Base-by-base conservation (phyloP, 2,888 invertebrate genomes). In the Drosophila robusta region DNA sequence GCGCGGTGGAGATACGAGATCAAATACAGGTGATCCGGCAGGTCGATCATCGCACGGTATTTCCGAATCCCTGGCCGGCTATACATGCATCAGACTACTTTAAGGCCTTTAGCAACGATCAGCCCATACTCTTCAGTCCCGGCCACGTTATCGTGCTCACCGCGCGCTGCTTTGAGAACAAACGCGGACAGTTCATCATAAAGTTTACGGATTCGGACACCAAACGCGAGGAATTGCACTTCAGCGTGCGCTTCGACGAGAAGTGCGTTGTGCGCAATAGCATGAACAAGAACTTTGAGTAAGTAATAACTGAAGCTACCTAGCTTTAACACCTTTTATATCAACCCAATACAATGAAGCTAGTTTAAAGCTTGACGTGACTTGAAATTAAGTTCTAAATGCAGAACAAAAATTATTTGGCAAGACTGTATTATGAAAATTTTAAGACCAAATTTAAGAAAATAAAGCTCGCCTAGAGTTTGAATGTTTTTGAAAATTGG, bases 21-120 rank as follows among this genome's bases (percentile, higher is more conserved):
- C 92, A 92, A 68, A 90, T 92, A 63, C 92, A 92, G 70, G 89
- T 87, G 26, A 87, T 92, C 24, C 92, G 90, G 60, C 92, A 92
- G 74, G 90, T 92, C 4, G 92, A 92, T 80, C 92, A 92, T 81
- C 91, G 92, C 4, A 82, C 90, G 1, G 75, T 90, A 1, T 92
- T 90, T 47, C 92, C 92, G 29, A 89, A 90, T 74, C 91, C 92
- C 9, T 92, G 92, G 91, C 92, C 92, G n/a, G 90, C 91, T 7
- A 79, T 92, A 61, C 92, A 92, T 36, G 80, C 89, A 2, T 91
- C 91, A 0, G 91, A 91, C 56, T 91, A 90, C 68, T 91, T 90
- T 38, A 91, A 91, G 55, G 74, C 90, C 0, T 92, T 92, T 29
- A 92, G 91, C 67, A 92, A 92, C 65, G 92, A 92, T 73, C 80